phyloP scores from a whole-genome alignment of 2,113 vertebrate species.

The Rhea americana region DNA sequence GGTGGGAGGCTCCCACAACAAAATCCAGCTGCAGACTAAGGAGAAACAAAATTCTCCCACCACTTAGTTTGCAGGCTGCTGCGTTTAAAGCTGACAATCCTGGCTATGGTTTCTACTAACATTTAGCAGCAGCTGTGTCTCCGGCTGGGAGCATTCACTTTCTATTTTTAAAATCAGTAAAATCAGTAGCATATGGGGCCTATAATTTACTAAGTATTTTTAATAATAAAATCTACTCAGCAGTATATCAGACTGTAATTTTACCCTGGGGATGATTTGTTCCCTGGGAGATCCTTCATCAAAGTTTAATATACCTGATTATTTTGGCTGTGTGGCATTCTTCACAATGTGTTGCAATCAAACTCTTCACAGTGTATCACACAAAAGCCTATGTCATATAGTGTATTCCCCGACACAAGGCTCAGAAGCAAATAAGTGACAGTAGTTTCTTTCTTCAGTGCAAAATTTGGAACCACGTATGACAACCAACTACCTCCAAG shows the following conservation, averaged over 20 bases:
- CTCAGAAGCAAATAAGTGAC: neutral
- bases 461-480: neutral
- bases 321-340: neutral
- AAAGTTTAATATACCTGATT: neutral
- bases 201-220: conserved; percentile 67
- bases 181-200: conserved; percentile 58
- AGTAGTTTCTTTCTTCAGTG: neutral
- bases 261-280: conserved; percentile 14
- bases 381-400: neutral
- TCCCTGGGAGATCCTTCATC: conserved; percentile 12
- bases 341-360: neutral
- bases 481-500: neutral
- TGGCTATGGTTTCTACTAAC: conserved; percentile 45
- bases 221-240: conserved; percentile 61
- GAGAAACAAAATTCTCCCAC: conserved; percentile 40
- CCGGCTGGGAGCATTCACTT: conserved; percentile 72
- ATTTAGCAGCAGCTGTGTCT: conserved; percentile 67
- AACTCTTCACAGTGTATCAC: neutral
- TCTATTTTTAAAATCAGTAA: conserved; percentile 77
- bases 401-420: neutral
- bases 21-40: conserved; percentile 33
- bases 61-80: neutral
- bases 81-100: conserved; percentile 56
- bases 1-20: neutral
- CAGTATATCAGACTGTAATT: neutral